Evolutionary conservation across 2,888 invertebrate species (phyloP).

Genomic region (Rhopalosiphum nymphaeae): DNA sequence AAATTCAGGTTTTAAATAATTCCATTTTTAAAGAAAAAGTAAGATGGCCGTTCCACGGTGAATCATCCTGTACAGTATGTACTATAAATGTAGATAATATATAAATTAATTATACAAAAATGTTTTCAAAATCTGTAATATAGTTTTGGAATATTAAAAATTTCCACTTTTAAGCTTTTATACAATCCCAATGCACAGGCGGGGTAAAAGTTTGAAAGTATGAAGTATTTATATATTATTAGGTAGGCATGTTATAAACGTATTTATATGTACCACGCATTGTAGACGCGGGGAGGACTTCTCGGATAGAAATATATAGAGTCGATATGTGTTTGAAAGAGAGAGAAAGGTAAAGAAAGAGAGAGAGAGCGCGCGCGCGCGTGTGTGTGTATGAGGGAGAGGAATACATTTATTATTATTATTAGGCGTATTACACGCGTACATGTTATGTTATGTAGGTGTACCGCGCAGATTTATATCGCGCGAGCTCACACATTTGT

Average conservation of each 20-base stretch:
- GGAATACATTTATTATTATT: background rate
- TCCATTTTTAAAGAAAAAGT: no score
- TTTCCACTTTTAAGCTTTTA: background rate
- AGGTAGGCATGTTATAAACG: background rate
- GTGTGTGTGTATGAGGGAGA: no score
- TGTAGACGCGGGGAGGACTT: background rate
- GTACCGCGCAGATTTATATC: background rate
- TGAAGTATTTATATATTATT: background rate
- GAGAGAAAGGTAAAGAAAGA: background rate
- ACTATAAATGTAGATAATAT: background rate
- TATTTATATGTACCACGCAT: background rate
- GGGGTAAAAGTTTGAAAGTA: background rate
- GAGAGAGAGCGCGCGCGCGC: no score
- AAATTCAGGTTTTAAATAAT: no score
- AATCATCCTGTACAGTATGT: background rate
- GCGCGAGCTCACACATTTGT: background rate
- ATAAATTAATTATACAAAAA: background rate
- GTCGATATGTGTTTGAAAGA: background rate
- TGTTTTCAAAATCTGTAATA: background rate
- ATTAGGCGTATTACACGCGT: conserved; percentile 7
- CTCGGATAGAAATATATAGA: background rate
- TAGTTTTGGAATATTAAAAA: background rate
- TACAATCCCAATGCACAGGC: background rate
- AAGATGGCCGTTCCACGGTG: no score
- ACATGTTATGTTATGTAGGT: conserved; percentile 9